Evolutionary conservation across 2,113 vertebrate genomes (phyloP).

Genomic region (Arothron firmamentum): DNA sequence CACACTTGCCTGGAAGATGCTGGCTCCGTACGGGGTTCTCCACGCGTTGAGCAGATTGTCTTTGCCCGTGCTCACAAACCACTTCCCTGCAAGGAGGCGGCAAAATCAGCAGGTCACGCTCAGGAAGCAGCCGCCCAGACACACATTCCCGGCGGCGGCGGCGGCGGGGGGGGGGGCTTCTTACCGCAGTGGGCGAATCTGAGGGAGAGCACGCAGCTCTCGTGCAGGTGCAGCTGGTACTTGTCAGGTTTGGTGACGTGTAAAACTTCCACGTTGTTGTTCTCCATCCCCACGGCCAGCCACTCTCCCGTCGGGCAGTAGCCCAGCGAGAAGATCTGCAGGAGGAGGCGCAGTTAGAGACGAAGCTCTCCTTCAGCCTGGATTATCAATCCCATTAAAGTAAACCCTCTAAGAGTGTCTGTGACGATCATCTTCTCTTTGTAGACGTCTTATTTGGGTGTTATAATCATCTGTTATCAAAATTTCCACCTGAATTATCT

Average conservation of each 20-base stretch:
- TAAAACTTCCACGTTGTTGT: constrained; percentile 95
- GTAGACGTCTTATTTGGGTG: no score
- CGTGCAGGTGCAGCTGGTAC: constrained; percentile 96
- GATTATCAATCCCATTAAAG: no score
- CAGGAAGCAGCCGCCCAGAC: not conserved
- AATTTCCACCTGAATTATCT: no score
- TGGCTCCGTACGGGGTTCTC: constrained; percentile 94
- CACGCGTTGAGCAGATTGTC: constrained; percentile 97
- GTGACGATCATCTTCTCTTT: no score
- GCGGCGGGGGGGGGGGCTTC: constrained; percentile 4
- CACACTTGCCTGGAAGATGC: constrained; percentile 90
- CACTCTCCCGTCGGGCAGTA: constrained; percentile 96
- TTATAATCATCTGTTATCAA: no score
- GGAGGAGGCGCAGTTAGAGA: not conserved
- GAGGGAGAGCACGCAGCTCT: constrained; percentile 97
- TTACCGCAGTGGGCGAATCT: constrained; percentile 94
- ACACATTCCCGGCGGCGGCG: not conserved
- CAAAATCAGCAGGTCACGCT: constrained; percentile 8
- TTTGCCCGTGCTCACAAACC: constrained; percentile 98
- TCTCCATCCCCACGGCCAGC: constrained; percentile 97
- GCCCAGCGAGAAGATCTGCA: constrained; percentile 92
- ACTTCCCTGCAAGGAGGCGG: constrained; percentile 81
- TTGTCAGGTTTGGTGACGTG: constrained; percentile 96
- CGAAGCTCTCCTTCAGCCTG: no score
- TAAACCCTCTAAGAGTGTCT: no score